Conservation (phyloP, 2,113 vertebrate species). For the Ploceus nigricollis region DNA sequence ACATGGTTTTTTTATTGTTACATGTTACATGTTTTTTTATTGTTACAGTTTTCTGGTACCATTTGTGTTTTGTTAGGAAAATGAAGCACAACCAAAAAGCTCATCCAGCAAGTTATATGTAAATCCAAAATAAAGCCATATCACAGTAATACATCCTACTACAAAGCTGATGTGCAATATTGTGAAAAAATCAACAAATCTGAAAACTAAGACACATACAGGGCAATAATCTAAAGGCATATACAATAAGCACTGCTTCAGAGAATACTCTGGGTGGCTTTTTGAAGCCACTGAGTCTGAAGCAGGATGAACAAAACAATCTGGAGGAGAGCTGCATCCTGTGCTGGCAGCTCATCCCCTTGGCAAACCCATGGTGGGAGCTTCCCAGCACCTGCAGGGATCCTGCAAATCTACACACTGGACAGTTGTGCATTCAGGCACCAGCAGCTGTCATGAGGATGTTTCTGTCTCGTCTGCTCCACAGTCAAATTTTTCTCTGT, state of each 20-base stretch:
- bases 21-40: not conserved
- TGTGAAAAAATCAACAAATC: not conserved
- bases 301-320: not conserved
- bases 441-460: not conserved
- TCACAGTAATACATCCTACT: not conserved
- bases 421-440: not conserved
- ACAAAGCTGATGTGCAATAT: not conserved
- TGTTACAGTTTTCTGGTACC: not conserved
- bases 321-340: not conserved
- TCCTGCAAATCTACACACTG: not conserved
- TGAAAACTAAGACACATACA: not conserved
- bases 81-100: not conserved
- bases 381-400: not conserved
- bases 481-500: not conserved
- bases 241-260: not conserved
- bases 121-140: not conserved
- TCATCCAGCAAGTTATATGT: not conserved
- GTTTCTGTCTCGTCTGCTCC: not conserved
- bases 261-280: not conserved
- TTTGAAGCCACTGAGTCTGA: not conserved
- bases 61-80: not conserved
- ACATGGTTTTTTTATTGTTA: not conserved
- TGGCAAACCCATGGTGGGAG: not conserved
- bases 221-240: not conserved
- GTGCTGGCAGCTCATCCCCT: not conserved